Evolutionary conservation across 1,140 invertebrate genomes (phyloP), one percentile per base, ranked within the genome.

Genomic region (Uloborus diversus): DNA sequence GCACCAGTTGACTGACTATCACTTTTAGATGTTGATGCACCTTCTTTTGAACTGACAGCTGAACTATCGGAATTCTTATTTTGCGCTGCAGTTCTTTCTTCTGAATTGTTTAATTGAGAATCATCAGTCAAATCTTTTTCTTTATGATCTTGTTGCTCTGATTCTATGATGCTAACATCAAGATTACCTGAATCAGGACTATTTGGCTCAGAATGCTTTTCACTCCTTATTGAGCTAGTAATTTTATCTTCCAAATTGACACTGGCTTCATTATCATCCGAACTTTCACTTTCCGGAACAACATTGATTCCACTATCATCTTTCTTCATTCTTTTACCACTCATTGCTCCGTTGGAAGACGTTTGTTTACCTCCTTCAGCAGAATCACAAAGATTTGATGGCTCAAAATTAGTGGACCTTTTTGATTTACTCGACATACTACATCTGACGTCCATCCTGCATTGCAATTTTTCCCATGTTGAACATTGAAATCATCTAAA

Each of bases 271-370:
- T 85, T 84, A 62, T 85, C 85, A 37, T 87, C 84, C 33, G 81
- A 85, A 83, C 81, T 85, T 42, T 85, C 82, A 23, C 81, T 84
- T 30, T 84, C 86, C 71, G 82, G 85, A 75, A 87, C 85, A 47
- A 85, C 75, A 33, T 84, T 84, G 49, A 85, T 86, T 33, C 85
- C 86, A 82, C 85, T 87, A 80, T 86, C 85, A 71, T 85, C 84
- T 80, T 87, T 87, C 76, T 86, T 87, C 71, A 87, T 81, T 49
- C 76, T 51, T 53, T 73, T 79, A 0, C 64, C 56, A 23, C 7
- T 57, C 1, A 7, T 28, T 17, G 23, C 7, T 0, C 64, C 56
- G 20, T 14, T 66, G 2, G 13, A 9, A 23, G n/a, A 13, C 27
- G 23, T n/a, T 28, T n/a, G n/a, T n/a, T n/a, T n/a, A 59, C 53